Evolutionary conservation across 2,797 vertebrate genomes (phyloP), one percentile per base, ranked within the genome.

Genomic region (Bradypus variegatus): DNA sequence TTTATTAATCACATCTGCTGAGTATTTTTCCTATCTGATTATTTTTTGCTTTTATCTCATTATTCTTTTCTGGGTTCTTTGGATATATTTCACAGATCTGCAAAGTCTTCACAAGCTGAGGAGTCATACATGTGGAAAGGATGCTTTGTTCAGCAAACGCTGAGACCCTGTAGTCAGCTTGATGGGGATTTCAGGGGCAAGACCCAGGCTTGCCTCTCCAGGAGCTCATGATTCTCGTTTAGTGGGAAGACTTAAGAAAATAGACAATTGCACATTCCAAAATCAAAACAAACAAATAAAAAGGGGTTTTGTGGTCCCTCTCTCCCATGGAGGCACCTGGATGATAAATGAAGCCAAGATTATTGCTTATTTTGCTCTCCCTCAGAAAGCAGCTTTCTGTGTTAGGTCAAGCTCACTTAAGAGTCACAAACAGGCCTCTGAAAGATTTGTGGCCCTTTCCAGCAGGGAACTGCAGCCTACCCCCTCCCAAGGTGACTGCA

Each of bases 281-380:
- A 95, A 95, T 70, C 82, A 95, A 95, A 94, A 90, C 87, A 92
- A 95, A 94, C 72, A 94, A 94, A 90, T 62, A 85, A 77, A 85
- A 88, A 92, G 88, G 86, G 58, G 83, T 85, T 96, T 91, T 84
- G 92, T 93, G 88, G 69, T 80, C 55, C 75, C n/a, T 33, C 90
- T 94, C 82, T 94, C 95, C 92, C 50, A 41, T 72, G 86, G 94
- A 94, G 91, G 70, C 94, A 95, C 94, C 96, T 95, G 94, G 93
- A 72, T 94, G 86, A 81, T 67, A 89, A 94, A 81, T 87, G 95
- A 94, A 92, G 88, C 91, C 92, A 95, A 96, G 88, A 92, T 78
- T 77, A n/a, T 82, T 95, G 91, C 89, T 93, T 95, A 93, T 93
- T 95, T 96, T 95, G 88, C 80, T 92, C 72, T 95, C 80, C 76